Percentiles rank a stretch among this genome's conserved stretches.
phyloP scores from a whole-genome alignment of 2,113 vertebrate species.

The Corvus moneduloides region DNA sequence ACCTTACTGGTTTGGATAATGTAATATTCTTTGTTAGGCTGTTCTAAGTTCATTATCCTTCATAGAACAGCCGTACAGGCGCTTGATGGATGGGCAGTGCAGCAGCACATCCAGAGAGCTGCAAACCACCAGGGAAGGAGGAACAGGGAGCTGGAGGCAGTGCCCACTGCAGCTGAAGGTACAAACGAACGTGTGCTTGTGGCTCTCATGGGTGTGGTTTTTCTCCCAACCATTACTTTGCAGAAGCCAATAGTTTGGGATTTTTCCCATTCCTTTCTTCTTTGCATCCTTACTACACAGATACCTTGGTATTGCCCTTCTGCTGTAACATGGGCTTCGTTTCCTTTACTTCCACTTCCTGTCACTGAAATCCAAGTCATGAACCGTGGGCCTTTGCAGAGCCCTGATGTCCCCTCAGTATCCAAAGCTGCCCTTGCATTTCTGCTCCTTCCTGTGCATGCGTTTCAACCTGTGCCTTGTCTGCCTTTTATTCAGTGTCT shows the following conservation, averaged over 20 bases:
- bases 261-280: not conserved
- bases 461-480: not conserved
- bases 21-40: constrained; percentile 34
- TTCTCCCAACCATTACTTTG: not conserved
- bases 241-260: not conserved
- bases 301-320: not conserved
- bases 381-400: not conserved
- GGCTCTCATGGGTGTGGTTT: rapidly evolving
- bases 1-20: constrained; percentile 31
- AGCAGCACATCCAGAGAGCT: not conserved
- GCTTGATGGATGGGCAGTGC: not conserved
- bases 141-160: not conserved
- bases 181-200: not conserved
- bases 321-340: not conserved
- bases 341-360: not conserved
- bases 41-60: constrained; percentile 31
- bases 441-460: not conserved
- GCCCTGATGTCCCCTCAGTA: not conserved
- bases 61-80: not conserved
- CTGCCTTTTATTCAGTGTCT: not conserved
- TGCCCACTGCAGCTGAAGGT: not conserved
- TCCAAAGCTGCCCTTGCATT: not conserved
- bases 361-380: not conserved
- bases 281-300: not conserved
- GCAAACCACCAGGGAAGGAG: not conserved